Evolutionary conservation across 2,888 invertebrate species (phyloP), one percentile per base, ranked within the genome.

Genomic region (Hirtodrosophila trivittata): DNA sequence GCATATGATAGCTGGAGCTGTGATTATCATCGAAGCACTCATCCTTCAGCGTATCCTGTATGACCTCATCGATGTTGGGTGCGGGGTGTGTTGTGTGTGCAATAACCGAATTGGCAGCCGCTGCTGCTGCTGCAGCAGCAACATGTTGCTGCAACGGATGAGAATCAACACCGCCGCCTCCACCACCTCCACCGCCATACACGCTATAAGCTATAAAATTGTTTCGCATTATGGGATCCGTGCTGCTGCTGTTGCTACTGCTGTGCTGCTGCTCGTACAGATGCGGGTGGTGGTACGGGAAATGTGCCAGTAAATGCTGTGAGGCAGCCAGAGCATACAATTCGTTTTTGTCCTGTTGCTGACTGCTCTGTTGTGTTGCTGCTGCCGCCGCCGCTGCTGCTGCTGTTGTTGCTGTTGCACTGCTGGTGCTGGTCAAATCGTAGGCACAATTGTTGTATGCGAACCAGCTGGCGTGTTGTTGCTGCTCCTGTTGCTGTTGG

Each of bases 31-130:
- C 90, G 12, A 89, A 75, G 57, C 89, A 90, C 59, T 91, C 91
- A 52, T 90, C 91, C 68, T 91, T 91, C 0, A 91, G 77, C 8
- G 91, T 90, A 41, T 91, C 91, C 73, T 90, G 89, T 43, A 91
- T 91, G 14, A 91, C 90, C 46, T 91, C 91, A 68, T 91, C 90
- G n/a, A 91, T 91, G 65, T 80, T 88, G 38, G 80, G 72, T 4
- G 89, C 75, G 42, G 42, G 33, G 43, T 69, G 72, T 7, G 70
- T 57, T 16, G 70, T 71, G 33, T 84, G 82, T 5, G 75, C 60
- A 18, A 75, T 65, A 9, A 75, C 65, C 26, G 75, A 76, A 10
- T 66, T 70, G 21, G 76, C 83, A 3, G 72, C 64, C 2, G 73
- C 62, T 37, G 77, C 85, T 52, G 85, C 75, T 26, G 77, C 77